Base-by-base conservation (phyloP, 2,113 vertebrate genomes). In the Catharus bicknelli region DNA sequence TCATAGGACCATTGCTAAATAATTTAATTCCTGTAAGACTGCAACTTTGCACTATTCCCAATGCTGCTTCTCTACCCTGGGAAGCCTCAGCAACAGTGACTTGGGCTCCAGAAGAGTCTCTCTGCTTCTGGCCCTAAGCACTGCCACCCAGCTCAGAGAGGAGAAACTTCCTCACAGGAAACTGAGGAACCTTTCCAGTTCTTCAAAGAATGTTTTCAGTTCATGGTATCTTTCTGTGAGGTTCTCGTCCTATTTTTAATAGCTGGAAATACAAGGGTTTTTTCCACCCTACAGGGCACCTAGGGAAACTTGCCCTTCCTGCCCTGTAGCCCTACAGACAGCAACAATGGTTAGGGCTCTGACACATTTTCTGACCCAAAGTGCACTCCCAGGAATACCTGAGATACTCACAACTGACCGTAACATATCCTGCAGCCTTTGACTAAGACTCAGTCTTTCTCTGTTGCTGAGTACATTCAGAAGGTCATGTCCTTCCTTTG, bases 401-500 rank as follows among this genome's bases (percentile, higher is more conserved):
- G 22, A 23, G 3, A 5, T 30, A 36, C 13, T 83, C 57, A 38
- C 13, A 51, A 17, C 8, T 34, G 27, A 58, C 11, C 13, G 10
- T 6, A 11, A 40, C 27, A 66, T 29, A 38, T 59, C 27, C 57
- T 63, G 18, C 13, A 68, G 25, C 32, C 16, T 68, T 82, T 84
- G 34, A 11, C 16, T 61, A n/a, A 16, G 45, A 59, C 7, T 43
- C 36, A 26, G 0, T 50, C 20, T 55, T 25, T 55, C 20, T 16
- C 12, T 86, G 0, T 38, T 1, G 0, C 30, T 34, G 17, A 2
- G 0, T 48, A 16, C 27, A 6, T 59, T 82, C 45, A 73, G 30
- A 54, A 88, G 63, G 21, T 36, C n/a, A 21, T 7, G 10, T 11
- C 11, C 17, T 67, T 72, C 27, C 21, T 73, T 54, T 19, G 58